Evolutionary conservation across 1,140 invertebrate genomes (phyloP), one percentile per base, ranked within the genome.

Genomic region (Listronotus bonariensis): DNA sequence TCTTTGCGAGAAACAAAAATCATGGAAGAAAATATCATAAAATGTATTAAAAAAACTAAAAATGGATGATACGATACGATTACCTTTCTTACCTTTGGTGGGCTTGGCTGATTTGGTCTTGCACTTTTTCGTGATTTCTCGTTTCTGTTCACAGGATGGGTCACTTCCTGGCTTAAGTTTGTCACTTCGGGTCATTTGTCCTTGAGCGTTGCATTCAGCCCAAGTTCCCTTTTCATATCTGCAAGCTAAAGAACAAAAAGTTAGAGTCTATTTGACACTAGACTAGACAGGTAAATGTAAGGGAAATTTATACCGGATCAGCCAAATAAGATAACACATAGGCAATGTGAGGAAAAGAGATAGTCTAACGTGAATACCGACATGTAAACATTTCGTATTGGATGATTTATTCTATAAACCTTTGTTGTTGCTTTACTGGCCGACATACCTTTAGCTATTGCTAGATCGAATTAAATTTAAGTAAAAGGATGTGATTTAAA

Each of bases 141-240:
- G 84, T 77, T 83, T 88, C 74, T 86, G 85, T 63, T 90, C 88
- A 73, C 90, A 91, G 46, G 85, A 83, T 8, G 87, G 78, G 76
- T 91, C 88, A 65, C 88, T 89, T 76, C 88, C 89, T n/a, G 85
- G 78, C 74, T 90, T 91, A 68, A 92, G 72, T 75, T 84, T 86
- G 74, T 91, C 87, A 64, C 84, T 86, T 75, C 89, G 83, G 12
- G 84, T 85, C 85, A 90, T 89, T 76, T 84, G 82, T 48, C 86
- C 87, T 68, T 86, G 85, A 46, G 83, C 78, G 71, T 84, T 85
- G 77, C 89, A 91, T 75, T 84, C 85, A 74, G 83, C 85, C 88
- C 89, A 91, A 41, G 86, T 80, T 31, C 89, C 89, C 76, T 90
- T 91, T 70, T 89, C 88, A 75, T 91, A 92, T 68, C 89, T 86